Conservation (phyloP, 2,113 vertebrate species). For the Phoenicopterus ruber region DNA sequence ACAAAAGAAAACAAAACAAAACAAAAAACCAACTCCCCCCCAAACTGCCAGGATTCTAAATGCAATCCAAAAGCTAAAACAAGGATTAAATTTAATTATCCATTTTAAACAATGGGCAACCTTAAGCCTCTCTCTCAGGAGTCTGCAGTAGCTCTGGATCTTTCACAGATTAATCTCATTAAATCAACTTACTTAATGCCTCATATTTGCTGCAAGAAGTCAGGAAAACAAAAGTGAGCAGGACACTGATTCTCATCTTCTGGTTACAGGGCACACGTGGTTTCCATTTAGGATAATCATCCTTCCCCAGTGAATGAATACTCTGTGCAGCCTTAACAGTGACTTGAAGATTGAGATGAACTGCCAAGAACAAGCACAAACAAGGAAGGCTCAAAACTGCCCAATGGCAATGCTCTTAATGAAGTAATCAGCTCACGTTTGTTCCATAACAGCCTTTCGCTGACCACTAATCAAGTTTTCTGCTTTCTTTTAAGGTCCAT, state of each 20-base stretch:
- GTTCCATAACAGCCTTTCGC: neutral
- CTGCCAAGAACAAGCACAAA: neutral
- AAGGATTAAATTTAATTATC: conserved; percentile 28
- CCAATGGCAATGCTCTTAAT: neutral
- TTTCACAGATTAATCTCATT: neutral
- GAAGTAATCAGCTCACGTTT: neutral
- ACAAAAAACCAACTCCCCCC: neutral
- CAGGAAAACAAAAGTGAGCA: neutral
- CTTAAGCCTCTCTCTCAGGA: neutral
- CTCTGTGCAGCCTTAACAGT: neutral
- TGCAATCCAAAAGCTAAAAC: conserved; percentile 3
- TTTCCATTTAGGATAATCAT: conserved; percentile 24
- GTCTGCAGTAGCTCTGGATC: neutral
- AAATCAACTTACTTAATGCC: neutral
- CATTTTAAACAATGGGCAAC: neutral
- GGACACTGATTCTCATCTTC: neutral
- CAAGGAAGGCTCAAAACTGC: neutral
- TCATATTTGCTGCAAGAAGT: neutral
- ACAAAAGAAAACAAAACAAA: too few species aligned
- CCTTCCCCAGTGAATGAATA: neutral
- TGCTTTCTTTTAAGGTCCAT: neutral
- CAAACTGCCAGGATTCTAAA: neutral
- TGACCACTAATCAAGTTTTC: neutral
- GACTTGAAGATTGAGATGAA: neutral
- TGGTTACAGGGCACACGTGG: neutral